Evolutionary conservation across 2,888 invertebrate species (phyloP).

Genomic region (Brachyptera putata): DNA sequence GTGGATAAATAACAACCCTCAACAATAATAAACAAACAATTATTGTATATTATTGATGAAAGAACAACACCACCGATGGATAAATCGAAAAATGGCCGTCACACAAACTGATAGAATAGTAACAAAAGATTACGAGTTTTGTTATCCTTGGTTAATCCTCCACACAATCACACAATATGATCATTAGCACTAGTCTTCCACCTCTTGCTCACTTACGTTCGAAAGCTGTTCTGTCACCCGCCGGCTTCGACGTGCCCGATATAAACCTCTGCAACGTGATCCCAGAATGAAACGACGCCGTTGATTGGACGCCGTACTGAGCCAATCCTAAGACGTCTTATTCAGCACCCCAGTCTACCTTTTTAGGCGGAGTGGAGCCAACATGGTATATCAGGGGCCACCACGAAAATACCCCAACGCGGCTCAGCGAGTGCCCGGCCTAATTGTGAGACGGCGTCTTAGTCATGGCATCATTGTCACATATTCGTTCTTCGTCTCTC

Average conservation of each 20-base stretch:
- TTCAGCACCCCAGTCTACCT: slow-evolving; percentile 53
- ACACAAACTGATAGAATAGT: neutral
- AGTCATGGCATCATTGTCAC: slow-evolving; percentile 21
- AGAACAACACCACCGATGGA: slow-evolving; percentile 5
- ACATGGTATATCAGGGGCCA: slow-evolving; percentile 18
- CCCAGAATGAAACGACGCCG: slow-evolving; percentile 51
- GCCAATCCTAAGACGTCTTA: slow-evolving; percentile 52
- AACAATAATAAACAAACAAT: neutral
- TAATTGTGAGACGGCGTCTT: slow-evolving; percentile 1
- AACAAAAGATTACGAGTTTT: neutral
- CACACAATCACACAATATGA: slow-evolving; percentile 1
- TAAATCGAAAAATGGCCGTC: slow-evolving; percentile 6
- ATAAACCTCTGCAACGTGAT: slow-evolving; percentile 79
- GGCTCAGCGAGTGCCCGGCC: slow-evolving; percentile 15
- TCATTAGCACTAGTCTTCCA: slow-evolving; percentile 3
- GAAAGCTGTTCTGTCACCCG: slow-evolving; percentile 94
- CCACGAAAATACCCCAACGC: slow-evolving; percentile 8
- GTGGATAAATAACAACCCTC: neutral
- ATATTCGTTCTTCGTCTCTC: neutral
- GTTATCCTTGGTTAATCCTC: slow-evolving; percentile 15
- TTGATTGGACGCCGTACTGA: slow-evolving; percentile 46
- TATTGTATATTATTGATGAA: neutral
- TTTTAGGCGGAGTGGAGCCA: slow-evolving; percentile 54
- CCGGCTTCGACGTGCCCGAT: slow-evolving; percentile 64
- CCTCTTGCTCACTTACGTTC: slow-evolving; percentile 76